Conservation (phyloP, 1,140 invertebrate species). For the Panagrolaimus sp. region DNA sequence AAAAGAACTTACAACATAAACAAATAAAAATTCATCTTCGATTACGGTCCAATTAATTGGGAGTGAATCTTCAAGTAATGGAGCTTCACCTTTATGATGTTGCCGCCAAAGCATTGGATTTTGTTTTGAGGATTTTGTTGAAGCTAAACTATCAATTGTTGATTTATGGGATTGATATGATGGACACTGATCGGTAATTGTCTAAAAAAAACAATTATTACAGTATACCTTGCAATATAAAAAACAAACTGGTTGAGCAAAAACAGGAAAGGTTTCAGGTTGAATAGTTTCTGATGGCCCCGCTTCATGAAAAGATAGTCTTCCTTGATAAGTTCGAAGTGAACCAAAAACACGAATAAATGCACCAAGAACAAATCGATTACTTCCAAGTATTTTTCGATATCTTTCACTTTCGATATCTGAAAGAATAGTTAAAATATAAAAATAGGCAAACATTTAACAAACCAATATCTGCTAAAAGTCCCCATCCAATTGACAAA, state of each 20-base stretch:
- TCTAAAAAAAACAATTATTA: too few relatives aligned
- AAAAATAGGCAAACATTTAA: neutral
- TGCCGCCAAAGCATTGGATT: neutral
- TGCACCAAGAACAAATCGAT: neutral
- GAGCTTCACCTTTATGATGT: neutral
- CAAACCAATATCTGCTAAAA: conserved; percentile 10
- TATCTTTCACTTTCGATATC: conserved; percentile 11
- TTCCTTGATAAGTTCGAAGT: neutral
- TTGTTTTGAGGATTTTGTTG: too few relatives aligned
- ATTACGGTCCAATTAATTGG: conserved; percentile 1
- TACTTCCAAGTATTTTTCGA: neutral
- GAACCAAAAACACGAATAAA: neutral
- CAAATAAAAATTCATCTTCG: neutral
- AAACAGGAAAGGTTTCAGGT: neutral
- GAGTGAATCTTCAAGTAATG: neutral
- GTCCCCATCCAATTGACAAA: neutral
- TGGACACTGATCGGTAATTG: neutral
- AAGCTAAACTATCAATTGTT: too few relatives aligned
- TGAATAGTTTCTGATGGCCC: neutral
- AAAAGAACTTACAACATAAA: neutral
- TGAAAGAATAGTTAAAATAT: neutral
- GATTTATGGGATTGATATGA: neutral
- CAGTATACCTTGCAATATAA: too few relatives aligned
- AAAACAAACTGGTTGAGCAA: neutral
- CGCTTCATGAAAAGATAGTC: neutral